Percentiles rank a stretch among this genome's conserved stretches.
These are phyloP conservation scores for Bombus cullumanus DNA, from an alignment of 1,140 invertebrate genomes.

Conservation along the genomic window DNA sequence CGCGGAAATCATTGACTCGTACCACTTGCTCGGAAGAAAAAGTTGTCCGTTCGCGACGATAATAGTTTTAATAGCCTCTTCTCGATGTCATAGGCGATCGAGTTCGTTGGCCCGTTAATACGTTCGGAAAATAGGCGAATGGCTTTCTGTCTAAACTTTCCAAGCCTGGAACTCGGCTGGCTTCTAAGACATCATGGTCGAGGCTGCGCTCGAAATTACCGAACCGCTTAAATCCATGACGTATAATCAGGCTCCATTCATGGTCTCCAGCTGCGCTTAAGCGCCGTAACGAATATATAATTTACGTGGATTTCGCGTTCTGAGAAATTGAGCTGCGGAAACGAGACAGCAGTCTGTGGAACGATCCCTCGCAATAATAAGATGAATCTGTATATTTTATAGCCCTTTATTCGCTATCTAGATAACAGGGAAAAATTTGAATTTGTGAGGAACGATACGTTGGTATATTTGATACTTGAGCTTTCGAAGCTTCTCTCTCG, in stretches of 20 bases:
- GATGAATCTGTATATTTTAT: background rate
- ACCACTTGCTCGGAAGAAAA: background rate
- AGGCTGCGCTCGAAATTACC: constrained; percentile 1
- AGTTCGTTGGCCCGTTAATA: constrained; percentile 17
- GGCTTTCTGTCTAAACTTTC: constrained; percentile 17
- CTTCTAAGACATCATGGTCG: background rate
- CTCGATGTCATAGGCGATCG: background rate
- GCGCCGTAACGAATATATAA: background rate
- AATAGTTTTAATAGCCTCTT: constrained; percentile 7
- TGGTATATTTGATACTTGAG: background rate
- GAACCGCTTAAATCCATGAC: constrained; percentile 18
- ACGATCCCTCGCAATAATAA: background rate
- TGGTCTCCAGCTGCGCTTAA: background rate
- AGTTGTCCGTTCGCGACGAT: background rate
- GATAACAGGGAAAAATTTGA: too few species aligned
- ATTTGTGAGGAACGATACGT: too few species aligned
- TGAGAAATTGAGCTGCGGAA: background rate
- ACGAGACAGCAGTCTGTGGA: background rate
- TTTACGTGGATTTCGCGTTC: background rate
- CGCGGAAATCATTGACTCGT: background rate
- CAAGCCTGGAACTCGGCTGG: background rate
- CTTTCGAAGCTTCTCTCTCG: too few species aligned
- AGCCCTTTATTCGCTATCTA: background rate
- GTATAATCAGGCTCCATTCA: constrained; percentile 3
- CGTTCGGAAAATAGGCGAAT: constrained; percentile 6